A percentile compares a stretch with the other conserved stretches of the same genome.
These are phyloP conservation scores for Anoplolepis gracilipes DNA, from an alignment of 1,140 invertebrate species.

Conservation along the genomic window DNA sequence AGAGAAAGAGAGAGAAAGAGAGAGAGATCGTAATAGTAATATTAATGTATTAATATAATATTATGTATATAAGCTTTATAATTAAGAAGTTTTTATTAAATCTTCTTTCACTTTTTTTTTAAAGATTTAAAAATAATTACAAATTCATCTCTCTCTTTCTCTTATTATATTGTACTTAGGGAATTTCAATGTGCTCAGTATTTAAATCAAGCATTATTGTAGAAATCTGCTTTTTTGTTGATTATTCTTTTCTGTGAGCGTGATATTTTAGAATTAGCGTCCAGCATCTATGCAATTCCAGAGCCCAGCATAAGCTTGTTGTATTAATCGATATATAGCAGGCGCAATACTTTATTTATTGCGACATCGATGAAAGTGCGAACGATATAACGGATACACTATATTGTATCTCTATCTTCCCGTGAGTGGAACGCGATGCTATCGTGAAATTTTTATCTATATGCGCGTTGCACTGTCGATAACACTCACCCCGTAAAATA, in stretches of 20 bases:
- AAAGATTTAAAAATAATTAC: constrained; percentile 7
- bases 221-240: constrained; percentile 1
- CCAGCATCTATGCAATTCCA: background rate
- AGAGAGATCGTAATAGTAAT: too few species aligned
- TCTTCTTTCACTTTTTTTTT: background rate
- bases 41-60: background rate
- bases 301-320: background rate
- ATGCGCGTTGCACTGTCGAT: constrained; percentile 35
- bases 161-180: background rate
- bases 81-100: constrained; percentile 3
- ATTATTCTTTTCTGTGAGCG: background rate
- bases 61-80: background rate
- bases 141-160: background rate
- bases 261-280: constrained; percentile 15
- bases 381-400: constrained; percentile 29
- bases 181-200: background rate
- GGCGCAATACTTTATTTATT: constrained; percentile 36
- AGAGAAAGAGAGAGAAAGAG: too few species aligned
- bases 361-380: constrained; percentile 8
- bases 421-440: constrained; percentile 9
- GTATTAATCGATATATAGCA: constrained; percentile 39
- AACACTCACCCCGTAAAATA: constrained; percentile 23
- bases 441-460: constrained; percentile 50
- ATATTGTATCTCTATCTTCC: constrained; percentile 32
- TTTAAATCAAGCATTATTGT: background rate